Evolutionary conservation across 2,113 vertebrate genomes (phyloP), one percentile per base, ranked within the genome.

Genomic region (Alexandromys fortis): DNA sequence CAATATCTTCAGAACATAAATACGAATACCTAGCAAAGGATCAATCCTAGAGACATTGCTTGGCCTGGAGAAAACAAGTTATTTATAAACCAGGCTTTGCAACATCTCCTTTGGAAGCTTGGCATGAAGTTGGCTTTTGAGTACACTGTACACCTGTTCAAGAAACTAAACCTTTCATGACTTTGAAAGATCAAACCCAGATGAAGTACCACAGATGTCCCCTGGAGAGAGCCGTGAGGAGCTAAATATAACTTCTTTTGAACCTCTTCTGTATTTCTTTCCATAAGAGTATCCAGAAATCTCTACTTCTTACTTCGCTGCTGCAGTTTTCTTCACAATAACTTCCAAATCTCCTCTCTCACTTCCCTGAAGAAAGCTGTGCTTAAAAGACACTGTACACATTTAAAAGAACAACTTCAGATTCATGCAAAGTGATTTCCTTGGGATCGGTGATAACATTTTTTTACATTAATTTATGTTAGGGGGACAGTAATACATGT

Each of bases 321-420:
- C 1, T 94, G 52, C 21, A 78, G 79, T 95, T 96, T 97, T 97
- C 76, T 94, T 3, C 28, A 88, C 58, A 97, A 61, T 85, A 97
- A 92, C 82, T 94, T 92, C 47, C 91, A 96, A 93, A 90, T 94
- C 49, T 95, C 73, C 28, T 96, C 95, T 78, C 76, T 83, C 90
- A 95, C 38, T 86, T 91, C 93, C 86, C 75, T 0, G 0, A 78
- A 97, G 93, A 86, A 89, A 55, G 7, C 92, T 68, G 49, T 75
- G 77, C 93, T 97, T 95, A 95, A 76, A 83, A 96, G 61, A 96
- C 73, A 96, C 45, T 38, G 0, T 42, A 63, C 91, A 78, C 68
- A 68, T 33, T 52, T 79, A 78, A 67, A 63, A 45, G 90, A 92
- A 17, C 1, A 75, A 93, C 5, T 16, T 22, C 35, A 83, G 45